Conservation (phyloP, 2,113 vertebrate genomes). For the Phalacrocorax brasilianus region DNA sequence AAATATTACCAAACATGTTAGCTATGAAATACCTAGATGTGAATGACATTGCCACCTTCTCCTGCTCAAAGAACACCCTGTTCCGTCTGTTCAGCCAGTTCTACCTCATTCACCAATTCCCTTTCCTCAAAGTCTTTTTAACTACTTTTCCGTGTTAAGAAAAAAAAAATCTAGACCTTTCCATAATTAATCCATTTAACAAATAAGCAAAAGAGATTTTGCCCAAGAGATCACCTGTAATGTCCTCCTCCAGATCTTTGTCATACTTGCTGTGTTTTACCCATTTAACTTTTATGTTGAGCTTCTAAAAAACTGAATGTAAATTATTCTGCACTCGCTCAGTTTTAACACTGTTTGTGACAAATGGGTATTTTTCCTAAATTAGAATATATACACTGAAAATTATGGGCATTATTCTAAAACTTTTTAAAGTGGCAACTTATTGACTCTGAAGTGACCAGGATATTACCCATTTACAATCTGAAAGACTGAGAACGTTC, state of each 20-base stretch:
- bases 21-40: not conserved
- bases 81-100: not conserved
- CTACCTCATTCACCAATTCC: not conserved
- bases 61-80: not conserved
- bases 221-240: not conserved
- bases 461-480: not conserved
- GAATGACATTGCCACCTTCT: not conserved
- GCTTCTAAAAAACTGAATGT: not conserved
- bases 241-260: not conserved
- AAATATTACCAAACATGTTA: not conserved
- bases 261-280: not conserved
- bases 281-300: rapidly evolving
- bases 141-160: not conserved
- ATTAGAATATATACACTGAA: not conserved
- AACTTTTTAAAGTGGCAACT: not conserved
- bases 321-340: not conserved
- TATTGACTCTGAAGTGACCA: not conserved
- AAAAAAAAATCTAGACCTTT: not conserved
- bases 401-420: not conserved
- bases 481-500: not conserved
- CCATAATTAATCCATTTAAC: not conserved
- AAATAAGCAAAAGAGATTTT: not conserved
- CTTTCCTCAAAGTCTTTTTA: not conserved
- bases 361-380: rapidly evolving
- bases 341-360: not conserved